phyloP scores from a whole-genome alignment of 2,113 vertebrate species.

The Periophthalmus modestus region DNA sequence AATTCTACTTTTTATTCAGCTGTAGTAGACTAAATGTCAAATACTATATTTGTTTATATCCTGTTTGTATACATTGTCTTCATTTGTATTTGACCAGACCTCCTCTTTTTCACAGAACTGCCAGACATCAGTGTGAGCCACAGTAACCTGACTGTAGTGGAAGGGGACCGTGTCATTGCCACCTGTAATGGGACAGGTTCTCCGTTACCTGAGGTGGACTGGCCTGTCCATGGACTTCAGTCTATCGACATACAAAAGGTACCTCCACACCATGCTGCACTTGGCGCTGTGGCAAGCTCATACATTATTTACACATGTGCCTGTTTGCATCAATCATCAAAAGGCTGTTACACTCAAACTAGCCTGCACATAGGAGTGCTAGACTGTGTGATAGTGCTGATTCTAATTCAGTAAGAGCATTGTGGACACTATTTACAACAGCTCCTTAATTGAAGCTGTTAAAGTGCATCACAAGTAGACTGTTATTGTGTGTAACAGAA shows the following conservation, averaged over 20 bases:
- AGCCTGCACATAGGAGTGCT: neutral
- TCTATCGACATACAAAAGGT: slow-evolving; percentile 90
- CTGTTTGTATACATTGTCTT: neutral
- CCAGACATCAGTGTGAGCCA: slow-evolving; percentile 93
- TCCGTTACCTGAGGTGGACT: slow-evolving; percentile 91
- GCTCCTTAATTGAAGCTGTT: neutral
- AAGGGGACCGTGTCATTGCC: slow-evolving; percentile 86
- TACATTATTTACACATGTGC: slow-evolving; percentile 1
- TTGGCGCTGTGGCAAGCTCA: neutral
- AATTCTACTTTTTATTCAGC: neutral
- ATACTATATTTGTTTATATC: neutral
- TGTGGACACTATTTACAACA: neutral
- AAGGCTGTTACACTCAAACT: slow-evolving; percentile 1
- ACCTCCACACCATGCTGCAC: slow-evolving; percentile 13
- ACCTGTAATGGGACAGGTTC: slow-evolving; percentile 91
- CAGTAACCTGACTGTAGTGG: slow-evolving; percentile 87
- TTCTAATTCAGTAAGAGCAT: neutral
- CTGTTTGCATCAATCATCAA: slow-evolving; percentile 16
- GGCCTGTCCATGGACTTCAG: slow-evolving; percentile 85
- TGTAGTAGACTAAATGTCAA: neutral
- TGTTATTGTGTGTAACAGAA: neutral
- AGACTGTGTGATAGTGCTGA: neutral
- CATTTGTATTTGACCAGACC: neutral
- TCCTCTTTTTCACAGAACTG: slow-evolving; percentile 75
- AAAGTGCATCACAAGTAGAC: neutral